phyloP scores from a whole-genome alignment of 1,140 invertebrate genomes.

The Zaprionus camerounensis region DNA sequence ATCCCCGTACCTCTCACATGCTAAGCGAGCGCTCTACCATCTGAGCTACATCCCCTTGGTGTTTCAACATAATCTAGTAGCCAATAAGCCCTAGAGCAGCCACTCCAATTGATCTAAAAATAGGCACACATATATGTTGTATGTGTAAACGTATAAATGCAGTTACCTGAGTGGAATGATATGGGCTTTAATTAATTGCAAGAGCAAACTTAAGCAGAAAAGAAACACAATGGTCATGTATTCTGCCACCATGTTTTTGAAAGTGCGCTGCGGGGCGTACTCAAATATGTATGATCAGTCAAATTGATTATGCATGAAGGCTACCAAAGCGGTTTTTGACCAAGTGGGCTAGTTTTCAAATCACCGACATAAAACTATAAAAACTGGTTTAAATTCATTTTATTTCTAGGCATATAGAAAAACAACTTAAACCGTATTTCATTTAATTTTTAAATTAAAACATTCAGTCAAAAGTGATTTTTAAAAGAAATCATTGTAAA shows the following conservation, averaged over 20 bases:
- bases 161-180: constrained; percentile 17
- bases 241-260: background rate
- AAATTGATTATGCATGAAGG: constrained; percentile 39
- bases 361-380: background rate
- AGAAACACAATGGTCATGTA: constrained; percentile 22
- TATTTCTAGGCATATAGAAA: background rate
- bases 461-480: background rate
- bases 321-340: constrained; percentile 16
- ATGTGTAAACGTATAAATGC: constrained; percentile 26
- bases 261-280: background rate
- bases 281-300: constrained; percentile 19
- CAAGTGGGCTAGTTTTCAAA: background rate
- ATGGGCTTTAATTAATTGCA: background rate
- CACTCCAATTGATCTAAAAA: constrained; percentile 2
- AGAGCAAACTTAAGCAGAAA: background rate
- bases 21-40: constrained; percentile 42
- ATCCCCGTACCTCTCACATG: constrained; percentile 87
- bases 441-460: background rate
- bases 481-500: no score
- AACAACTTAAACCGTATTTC: background rate
- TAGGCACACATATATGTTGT: constrained; percentile 8
- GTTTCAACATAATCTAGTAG: background rate
- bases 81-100: background rate
- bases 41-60: constrained; percentile 33
- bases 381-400: constrained; percentile 7